Evolutionary conservation across 2,113 vertebrate species (phyloP).

Genomic region (Plectropomus leopardus): DNA sequence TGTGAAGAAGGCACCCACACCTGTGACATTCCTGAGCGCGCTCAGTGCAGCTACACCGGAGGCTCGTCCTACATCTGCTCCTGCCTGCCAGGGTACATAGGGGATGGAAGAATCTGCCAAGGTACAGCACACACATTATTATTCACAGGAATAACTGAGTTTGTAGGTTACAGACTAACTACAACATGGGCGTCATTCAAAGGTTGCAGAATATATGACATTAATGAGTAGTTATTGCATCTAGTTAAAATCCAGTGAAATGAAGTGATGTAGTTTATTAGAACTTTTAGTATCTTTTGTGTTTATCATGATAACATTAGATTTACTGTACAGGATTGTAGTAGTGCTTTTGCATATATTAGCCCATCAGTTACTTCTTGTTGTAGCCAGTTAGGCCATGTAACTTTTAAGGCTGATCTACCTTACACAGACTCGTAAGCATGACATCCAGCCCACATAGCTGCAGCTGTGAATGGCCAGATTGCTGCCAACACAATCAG

Average conservation of each 20-base stretch:
- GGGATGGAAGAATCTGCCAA: conserved; percentile 88
- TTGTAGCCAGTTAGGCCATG: background rate
- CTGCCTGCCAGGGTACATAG: conserved; percentile 89
- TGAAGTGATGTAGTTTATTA: background rate
- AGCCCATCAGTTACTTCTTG: background rate
- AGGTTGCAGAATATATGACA: background rate
- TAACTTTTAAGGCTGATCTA: background rate
- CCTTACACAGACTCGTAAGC: background rate
- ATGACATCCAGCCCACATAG: background rate
- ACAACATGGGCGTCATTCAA: background rate
- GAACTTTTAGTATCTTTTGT: background rate
- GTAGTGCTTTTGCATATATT: background rate
- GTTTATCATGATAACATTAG: background rate
- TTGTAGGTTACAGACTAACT: background rate
- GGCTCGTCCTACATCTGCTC: conserved; percentile 88
- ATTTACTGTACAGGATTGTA: background rate
- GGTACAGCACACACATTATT: conserved; percentile 85
- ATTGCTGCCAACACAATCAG: background rate
- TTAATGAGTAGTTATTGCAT: background rate
- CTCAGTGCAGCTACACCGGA: conserved; percentile 88
- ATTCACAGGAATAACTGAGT: background rate
- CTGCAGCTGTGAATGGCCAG: no score
- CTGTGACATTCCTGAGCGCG: conserved; percentile 91
- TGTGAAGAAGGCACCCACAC: conserved; percentile 87
- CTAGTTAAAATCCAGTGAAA: background rate